Evolutionary conservation across 23 tunicate genomes (phyloP).

Genomic region (Botrylloides violaceus): DNA sequence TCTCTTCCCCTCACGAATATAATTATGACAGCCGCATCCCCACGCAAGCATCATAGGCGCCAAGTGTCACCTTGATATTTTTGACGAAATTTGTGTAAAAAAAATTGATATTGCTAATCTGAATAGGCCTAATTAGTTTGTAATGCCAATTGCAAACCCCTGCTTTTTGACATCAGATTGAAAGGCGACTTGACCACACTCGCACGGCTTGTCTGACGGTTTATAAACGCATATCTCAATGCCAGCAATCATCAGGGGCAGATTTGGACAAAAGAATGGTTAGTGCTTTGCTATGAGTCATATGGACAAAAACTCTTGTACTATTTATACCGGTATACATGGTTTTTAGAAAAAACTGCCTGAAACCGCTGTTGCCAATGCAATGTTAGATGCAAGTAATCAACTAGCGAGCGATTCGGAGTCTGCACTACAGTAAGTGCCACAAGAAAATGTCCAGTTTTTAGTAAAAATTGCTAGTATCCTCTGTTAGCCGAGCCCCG

Average conservation of each 20-base stretch:
- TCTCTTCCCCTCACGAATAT: too few relatives aligned
- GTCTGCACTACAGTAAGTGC: conserved; percentile 24
- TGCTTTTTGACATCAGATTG: conserved; percentile 20
- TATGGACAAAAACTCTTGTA: too few relatives aligned
- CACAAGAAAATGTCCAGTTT: too few relatives aligned
- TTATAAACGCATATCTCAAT: conserved; percentile 54
- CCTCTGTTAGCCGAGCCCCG: too few relatives aligned
- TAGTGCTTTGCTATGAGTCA: too few relatives aligned
- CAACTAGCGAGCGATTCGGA: conserved; percentile 18
- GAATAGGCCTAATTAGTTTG: background rate
- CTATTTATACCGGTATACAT: too few relatives aligned
- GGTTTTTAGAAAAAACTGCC: conserved; percentile 34
- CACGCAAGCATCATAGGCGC: too few relatives aligned
- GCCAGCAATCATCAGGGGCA: conserved; percentile 40
- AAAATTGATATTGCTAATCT: too few relatives aligned
- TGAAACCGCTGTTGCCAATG: conserved; percentile 36
- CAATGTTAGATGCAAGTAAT: conserved; percentile 46
- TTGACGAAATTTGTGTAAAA: too few relatives aligned
- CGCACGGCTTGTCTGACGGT: conserved; percentile 38
- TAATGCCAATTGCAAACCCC: background rate
- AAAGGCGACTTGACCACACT: conserved; percentile 58
- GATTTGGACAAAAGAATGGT: conserved; percentile 59
- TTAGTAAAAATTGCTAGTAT: too few relatives aligned
- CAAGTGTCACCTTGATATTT: too few relatives aligned
- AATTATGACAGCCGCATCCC: too few relatives aligned